Evolutionary conservation across 2,113 vertebrate genomes (phyloP).

Genomic region (Pelusios castaneus): DNA sequence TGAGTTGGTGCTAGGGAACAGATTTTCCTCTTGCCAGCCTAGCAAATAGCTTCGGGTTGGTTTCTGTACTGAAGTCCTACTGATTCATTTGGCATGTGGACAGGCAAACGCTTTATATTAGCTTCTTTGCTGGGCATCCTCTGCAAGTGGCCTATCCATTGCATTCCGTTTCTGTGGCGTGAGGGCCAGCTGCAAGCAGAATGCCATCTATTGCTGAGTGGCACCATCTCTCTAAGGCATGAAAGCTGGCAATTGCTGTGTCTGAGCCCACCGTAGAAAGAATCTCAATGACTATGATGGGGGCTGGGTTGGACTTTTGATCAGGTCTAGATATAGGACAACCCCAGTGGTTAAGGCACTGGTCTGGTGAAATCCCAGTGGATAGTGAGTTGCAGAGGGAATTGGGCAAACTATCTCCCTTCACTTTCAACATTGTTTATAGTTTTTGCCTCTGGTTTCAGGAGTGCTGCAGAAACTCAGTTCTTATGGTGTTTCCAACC

Average conservation of each 20-base stretch:
- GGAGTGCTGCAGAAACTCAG: accelerated
- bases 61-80: background rate
- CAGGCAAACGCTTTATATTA: background rate
- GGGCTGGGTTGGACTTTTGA: background rate
- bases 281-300: accelerated
- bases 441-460: background rate
- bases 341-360: accelerated
- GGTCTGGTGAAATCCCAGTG: background rate
- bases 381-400: background rate
- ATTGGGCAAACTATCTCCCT: background rate
- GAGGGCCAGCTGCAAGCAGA: background rate
- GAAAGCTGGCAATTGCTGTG: accelerated
- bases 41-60: background rate
- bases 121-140: background rate
- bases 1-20: accelerated
- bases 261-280: accelerated
- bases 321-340: accelerated
- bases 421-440: background rate
- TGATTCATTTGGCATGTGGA: background rate
- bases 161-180: background rate
- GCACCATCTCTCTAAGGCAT: accelerated
- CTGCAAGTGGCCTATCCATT: accelerated
- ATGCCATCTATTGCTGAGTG: accelerated
- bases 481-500: background rate
- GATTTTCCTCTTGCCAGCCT: background rate